A percentile compares a stretch with the other conserved stretches of the same genome.
These are phyloP conservation scores for Gibbula magus DNA, from an alignment of 2,888 invertebrate genomes.

Conservation along the genomic window DNA sequence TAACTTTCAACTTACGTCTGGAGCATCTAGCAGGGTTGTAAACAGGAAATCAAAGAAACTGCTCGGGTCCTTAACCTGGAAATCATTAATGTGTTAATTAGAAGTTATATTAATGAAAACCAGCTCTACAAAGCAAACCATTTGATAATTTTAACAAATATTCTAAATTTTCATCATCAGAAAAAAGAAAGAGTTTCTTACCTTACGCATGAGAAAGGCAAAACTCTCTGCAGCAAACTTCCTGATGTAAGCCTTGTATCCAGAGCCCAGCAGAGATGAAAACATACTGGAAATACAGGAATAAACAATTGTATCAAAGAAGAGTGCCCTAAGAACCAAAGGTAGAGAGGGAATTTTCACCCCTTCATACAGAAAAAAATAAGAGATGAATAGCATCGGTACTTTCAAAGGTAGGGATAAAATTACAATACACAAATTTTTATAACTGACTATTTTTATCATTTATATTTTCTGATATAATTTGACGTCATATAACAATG, in stretches of 20 bases:
- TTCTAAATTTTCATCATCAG: background rate
- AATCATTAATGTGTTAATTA: conserved; percentile 1
- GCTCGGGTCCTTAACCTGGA: conserved; percentile 83
- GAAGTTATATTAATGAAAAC: background rate
- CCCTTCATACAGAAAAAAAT: too few relatives aligned
- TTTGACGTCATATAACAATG: too few relatives aligned
- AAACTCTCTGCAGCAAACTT: conserved; percentile 97
- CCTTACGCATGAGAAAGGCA: conserved; percentile 89
- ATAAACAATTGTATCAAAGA: too few relatives aligned
- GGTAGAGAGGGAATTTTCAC: too few relatives aligned
- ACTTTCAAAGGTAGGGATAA: too few relatives aligned
- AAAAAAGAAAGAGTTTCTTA: conserved; percentile 43
- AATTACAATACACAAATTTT: too few relatives aligned
- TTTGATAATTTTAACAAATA: background rate
- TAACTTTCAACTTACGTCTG: conserved; percentile 79
- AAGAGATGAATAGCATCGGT: too few relatives aligned
- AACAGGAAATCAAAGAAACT: conserved; percentile 84
- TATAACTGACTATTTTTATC: too few relatives aligned
- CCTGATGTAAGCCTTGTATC: conserved; percentile 88
- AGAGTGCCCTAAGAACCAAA: too few relatives aligned
- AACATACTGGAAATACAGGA: conserved; percentile 71
- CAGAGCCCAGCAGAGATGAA: conserved; percentile 84
- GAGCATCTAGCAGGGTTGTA: conserved; percentile 81
- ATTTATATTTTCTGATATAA: too few relatives aligned
- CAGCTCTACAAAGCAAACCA: background rate